Conservation (phyloP, 2,113 vertebrate species). For the Benitochromis conjunctus region DNA sequence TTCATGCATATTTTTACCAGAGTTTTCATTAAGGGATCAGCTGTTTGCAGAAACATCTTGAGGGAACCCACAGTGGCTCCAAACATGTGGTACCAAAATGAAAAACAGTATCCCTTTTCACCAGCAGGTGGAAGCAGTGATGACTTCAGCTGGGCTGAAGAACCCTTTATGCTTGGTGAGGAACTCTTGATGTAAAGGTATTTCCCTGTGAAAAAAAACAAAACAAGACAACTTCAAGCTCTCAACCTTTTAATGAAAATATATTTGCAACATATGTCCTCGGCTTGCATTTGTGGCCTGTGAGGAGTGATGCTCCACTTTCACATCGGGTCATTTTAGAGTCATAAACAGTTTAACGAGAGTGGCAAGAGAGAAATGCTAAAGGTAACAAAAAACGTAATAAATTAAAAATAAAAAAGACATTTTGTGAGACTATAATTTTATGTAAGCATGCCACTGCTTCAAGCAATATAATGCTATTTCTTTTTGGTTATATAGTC, state of each 20-base stretch:
- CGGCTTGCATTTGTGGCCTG: background rate
- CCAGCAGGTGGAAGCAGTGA: conserved; percentile 64
- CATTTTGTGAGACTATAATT: background rate
- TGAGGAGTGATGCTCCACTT: background rate
- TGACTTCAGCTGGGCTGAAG: conserved; percentile 67
- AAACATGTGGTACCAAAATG: conserved; percentile 76
- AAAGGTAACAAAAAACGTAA: background rate
- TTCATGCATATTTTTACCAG: conserved; percentile 45
- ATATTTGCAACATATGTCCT: background rate
- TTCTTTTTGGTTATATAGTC: background rate
- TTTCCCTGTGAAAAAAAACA: conserved; percentile 61
- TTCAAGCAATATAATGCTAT: background rate
- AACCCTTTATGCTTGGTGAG: conserved; percentile 18
- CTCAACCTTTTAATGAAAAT: background rate
- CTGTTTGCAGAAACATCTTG: conserved; percentile 54
- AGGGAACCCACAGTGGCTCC: conserved; percentile 68
- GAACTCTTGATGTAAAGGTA: conserved; percentile 71
- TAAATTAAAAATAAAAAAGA: background rate
- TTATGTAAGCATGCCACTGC: background rate
- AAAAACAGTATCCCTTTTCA: conserved; percentile 68
- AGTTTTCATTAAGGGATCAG: conserved; percentile 29
- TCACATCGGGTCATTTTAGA: background rate
- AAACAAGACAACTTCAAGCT: background rate
- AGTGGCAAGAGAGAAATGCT: background rate
- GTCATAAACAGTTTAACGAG: background rate